A percentile compares a stretch with the other conserved stretches of the same genome.
Evolutionary conservation across 2,797 vertebrate species (phyloP).

Genomic region (Arctocebus calabarensis): DNA sequence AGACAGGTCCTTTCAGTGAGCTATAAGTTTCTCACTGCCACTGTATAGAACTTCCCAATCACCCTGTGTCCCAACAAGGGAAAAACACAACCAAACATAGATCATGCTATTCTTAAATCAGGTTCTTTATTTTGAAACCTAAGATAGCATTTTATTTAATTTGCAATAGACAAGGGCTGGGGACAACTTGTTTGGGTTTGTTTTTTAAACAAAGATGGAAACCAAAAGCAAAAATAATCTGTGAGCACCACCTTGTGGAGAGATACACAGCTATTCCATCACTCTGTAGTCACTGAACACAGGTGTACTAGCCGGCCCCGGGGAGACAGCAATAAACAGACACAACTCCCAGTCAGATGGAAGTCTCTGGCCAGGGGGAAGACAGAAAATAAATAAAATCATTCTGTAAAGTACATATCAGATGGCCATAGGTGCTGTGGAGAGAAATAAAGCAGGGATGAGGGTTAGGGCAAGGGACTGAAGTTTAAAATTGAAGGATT

Average conservation of each 20-base stretch:
- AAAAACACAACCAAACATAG: background rate
- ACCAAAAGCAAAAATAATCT: slow-evolving; percentile 52
- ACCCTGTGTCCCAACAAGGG: background rate
- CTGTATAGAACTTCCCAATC: background rate
- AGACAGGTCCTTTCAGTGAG: background rate
- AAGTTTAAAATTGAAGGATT: background rate
- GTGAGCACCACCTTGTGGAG: slow-evolving; percentile 61
- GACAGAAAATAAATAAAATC: slow-evolving; percentile 10
- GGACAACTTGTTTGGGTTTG: background rate
- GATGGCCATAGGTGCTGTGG: background rate
- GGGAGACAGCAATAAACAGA: background rate
- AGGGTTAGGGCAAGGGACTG: no score
- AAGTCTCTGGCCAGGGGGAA: background rate
- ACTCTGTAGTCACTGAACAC: background rate
- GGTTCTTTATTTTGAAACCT: background rate
- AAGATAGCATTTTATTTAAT: background rate
- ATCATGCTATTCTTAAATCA: background rate
- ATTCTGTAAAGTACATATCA: background rate
- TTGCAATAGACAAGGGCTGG: background rate
- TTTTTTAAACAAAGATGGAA: background rate
- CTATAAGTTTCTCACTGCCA: background rate
- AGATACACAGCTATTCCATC: background rate
- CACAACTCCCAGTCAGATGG: background rate
- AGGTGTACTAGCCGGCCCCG: background rate
- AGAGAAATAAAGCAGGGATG: background rate